A percentile compares a stretch with the other conserved stretches of the same genome.
Conservation (phyloP, 2,113 vertebrate genomes). For the Meleagris gallopavo region DNA sequence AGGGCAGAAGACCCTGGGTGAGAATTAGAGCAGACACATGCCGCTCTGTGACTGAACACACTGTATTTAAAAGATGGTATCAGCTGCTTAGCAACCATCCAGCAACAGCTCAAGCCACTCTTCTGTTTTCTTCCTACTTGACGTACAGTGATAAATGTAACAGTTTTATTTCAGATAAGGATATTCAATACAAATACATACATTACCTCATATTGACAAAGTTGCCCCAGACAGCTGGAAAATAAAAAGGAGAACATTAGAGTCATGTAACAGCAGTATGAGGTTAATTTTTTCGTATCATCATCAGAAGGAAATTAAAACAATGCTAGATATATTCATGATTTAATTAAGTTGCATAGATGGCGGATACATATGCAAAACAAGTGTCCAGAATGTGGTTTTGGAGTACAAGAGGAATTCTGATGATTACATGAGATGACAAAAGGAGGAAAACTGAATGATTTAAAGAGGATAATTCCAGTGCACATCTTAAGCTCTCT, state of each 20-base stretch:
- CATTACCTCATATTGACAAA: constrained; percentile 86
- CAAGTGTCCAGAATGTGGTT: background rate
- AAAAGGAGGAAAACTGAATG: background rate
- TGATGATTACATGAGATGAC: background rate
- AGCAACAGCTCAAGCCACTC: background rate
- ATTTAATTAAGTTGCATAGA: background rate
- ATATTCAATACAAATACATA: constrained; percentile 26
- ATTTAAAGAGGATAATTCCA: background rate
- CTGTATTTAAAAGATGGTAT: background rate
- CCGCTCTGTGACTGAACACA: background rate
- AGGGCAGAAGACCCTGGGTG: background rate
- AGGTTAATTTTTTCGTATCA: background rate
- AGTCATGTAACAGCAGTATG: background rate
- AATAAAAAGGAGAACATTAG: constrained; percentile 50
- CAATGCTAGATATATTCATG: background rate
- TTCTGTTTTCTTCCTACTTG: background rate
- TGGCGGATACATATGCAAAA: background rate
- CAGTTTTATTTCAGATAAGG: background rate
- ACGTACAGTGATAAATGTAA: background rate
- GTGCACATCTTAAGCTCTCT: background rate
- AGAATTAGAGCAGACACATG: background rate
- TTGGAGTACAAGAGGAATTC: background rate
- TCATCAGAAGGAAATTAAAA: background rate
- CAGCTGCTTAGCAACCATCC: background rate
- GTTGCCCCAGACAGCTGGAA: constrained; percentile 86